Conservation (phyloP, 2,888 invertebrate species). For the Ormia ochracea region DNA sequence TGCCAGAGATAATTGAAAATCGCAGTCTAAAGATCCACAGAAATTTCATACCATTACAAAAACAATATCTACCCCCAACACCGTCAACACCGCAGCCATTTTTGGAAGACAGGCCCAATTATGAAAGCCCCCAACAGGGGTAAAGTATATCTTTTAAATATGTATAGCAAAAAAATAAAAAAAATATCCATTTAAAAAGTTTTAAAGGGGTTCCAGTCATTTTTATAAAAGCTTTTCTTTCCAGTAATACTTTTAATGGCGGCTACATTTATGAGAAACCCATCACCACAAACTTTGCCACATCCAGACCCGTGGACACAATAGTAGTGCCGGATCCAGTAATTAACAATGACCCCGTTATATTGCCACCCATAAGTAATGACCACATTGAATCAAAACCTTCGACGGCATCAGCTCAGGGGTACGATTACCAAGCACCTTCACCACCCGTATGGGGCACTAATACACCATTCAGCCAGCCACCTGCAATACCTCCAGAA, state of each 20-base stretch:
- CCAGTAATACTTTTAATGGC: conserved; percentile 59
- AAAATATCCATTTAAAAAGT: background rate
- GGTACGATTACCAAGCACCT: conserved; percentile 71
- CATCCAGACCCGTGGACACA: conserved; percentile 62
- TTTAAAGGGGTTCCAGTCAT: no score
- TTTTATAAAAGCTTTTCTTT: background rate
- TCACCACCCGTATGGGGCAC: conserved; percentile 19
- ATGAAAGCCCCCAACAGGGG: conserved; percentile 68
- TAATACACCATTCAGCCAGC: conserved; percentile 46
- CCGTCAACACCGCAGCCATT: conserved; percentile 68
- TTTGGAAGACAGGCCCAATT: conserved; percentile 69
- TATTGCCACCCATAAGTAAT: conserved; percentile 44
- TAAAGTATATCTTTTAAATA: conserved; percentile 54
- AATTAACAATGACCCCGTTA: conserved; percentile 43
- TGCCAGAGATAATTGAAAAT: conserved; percentile 75
- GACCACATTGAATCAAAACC: conserved; percentile 1
- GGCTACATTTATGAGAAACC: conserved; percentile 69
- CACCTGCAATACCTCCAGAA: conserved; percentile 68
- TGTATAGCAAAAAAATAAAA: no score
- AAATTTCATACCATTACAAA: conserved; percentile 71
- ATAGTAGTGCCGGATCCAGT: conserved; percentile 70
- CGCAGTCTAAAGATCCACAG: conserved; percentile 67
- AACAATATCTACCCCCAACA: conserved; percentile 70
- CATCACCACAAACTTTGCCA: conserved; percentile 58
- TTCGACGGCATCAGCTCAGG: conserved; percentile 44